Conservation (phyloP, 2,113 vertebrate genomes). For the Felis catus region DNA sequence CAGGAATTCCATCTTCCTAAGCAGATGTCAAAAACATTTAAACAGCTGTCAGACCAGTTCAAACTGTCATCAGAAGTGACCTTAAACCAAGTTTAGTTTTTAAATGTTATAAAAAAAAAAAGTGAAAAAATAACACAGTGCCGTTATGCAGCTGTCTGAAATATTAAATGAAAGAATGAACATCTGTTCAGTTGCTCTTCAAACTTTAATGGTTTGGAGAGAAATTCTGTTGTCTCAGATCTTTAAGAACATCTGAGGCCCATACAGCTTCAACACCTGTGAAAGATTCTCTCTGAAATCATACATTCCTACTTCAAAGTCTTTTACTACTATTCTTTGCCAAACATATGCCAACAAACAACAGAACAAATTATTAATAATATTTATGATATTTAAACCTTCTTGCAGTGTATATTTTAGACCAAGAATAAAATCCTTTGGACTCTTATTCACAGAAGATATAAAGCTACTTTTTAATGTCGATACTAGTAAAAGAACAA, state of each 20-base stretch:
- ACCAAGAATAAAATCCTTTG: constrained; percentile 12
- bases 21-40: constrained; percentile 86
- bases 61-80: constrained; percentile 84
- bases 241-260: constrained; percentile 88
- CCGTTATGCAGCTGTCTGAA: constrained; percentile 87
- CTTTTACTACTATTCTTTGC: constrained; percentile 74
- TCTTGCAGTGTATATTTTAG: constrained; percentile 53
- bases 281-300: constrained; percentile 78
- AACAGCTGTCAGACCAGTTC: constrained; percentile 85
- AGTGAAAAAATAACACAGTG: constrained; percentile 61
- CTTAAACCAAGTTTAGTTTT: constrained; percentile 85
- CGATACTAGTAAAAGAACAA: not conserved
- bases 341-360: constrained; percentile 82
- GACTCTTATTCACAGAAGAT: not conserved
- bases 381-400: constrained; percentile 73
- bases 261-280: constrained; percentile 83
- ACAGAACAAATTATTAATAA: constrained; percentile 81
- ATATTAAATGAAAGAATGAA: constrained; percentile 88
- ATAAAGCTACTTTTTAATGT: not conserved
- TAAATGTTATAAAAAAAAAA: constrained; percentile 80
- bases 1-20: constrained; percentile 36
- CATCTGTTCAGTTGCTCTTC: constrained; percentile 87
- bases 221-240: constrained; percentile 89
- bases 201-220: constrained; percentile 87
- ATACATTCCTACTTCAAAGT: constrained; percentile 82